Evolutionary conservation across 2,888 invertebrate species (phyloP).

Genomic region (Diplolepis rosae): DNA sequence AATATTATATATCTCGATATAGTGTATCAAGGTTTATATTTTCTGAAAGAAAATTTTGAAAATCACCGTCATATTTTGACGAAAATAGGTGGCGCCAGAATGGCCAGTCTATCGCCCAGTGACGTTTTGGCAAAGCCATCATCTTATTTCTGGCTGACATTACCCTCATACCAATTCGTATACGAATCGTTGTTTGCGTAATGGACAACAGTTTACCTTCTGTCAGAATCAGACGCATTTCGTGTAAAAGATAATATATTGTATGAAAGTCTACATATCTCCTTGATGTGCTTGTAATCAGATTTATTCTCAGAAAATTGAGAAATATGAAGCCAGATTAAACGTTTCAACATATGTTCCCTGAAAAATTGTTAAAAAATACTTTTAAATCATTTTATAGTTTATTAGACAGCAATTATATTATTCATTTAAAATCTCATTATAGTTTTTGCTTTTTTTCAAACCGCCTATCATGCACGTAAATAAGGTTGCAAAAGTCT

Average conservation of each 20-base stretch:
- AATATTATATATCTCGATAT: background rate
- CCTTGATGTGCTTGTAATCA: too few relatives aligned
- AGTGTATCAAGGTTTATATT: background rate
- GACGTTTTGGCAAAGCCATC: background rate
- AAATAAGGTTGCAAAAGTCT: background rate
- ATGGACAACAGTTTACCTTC: background rate
- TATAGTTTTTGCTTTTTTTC: too few relatives aligned
- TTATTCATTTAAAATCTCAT: too few relatives aligned
- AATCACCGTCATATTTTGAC: background rate
- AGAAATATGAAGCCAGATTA: too few relatives aligned
- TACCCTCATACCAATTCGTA: background rate
- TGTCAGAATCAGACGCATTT: background rate
- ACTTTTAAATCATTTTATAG: too few relatives aligned
- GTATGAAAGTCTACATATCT: background rate
- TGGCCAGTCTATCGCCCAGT: background rate
- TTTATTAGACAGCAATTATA: too few relatives aligned
- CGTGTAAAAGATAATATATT: background rate
- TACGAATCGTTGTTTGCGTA: constrained; percentile 3
- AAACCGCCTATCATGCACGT: background rate
- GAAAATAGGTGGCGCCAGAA: background rate
- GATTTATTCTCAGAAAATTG: too few relatives aligned
- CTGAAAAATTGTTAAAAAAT: too few relatives aligned
- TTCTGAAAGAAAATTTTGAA: background rate
- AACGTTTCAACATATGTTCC: too few relatives aligned
- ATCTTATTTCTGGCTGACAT: constrained; percentile 4